Base-by-base conservation (phyloP, 2,888 invertebrate species). In the Eumerus sabulonum region DNA sequence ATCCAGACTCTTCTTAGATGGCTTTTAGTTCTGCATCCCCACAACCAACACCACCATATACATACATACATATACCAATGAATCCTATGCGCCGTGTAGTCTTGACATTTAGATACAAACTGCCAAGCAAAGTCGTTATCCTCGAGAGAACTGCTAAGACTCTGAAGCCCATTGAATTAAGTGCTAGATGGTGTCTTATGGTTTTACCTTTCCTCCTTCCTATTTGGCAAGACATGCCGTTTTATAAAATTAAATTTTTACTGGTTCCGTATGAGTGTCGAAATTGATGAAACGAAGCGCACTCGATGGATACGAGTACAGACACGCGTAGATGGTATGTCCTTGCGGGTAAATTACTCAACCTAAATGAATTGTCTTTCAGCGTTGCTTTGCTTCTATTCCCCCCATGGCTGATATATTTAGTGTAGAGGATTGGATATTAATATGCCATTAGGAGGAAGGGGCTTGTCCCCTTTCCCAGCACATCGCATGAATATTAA, bases 401-500 rank as follows among this genome's bases (percentile, higher is more conserved):
- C 11, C 45, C 27, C 2, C 7, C 27, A 27, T 27, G 2, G 27
- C 2, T 27, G 27, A 27, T 27, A 27, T 27, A 27, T 2, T 27
- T 62, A 40, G 27, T n/a, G 19, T 50, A 17, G 5, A 27, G 36
- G 14, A 3, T 42, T 19, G 14, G 18, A 71, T 68, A 74, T 79
- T 79, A 68, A 74, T 74, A 79, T 64, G 45, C 68, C 79, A 79
- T 79, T 79, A 74, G 54, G 27, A 51, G 70, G 36, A 53, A 59
- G 68, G 74, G 64, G 54, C 63, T 68, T n/a, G n/a, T n/a, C 51
- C 45, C n/a, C 51, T 47, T 53, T 45, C 62, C 57, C 12, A 36
- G 47, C 40, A 64, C 70, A 60, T 79, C 79, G 70, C 74, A 79
- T 79, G 79, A 79, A 79, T 79, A 79, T 74, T 73, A 79, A 79